A percentile compares a stretch with the other conserved stretches of the same genome.
Conservation (phyloP, 2,113 vertebrate species). For the Zosterops pallidus region DNA sequence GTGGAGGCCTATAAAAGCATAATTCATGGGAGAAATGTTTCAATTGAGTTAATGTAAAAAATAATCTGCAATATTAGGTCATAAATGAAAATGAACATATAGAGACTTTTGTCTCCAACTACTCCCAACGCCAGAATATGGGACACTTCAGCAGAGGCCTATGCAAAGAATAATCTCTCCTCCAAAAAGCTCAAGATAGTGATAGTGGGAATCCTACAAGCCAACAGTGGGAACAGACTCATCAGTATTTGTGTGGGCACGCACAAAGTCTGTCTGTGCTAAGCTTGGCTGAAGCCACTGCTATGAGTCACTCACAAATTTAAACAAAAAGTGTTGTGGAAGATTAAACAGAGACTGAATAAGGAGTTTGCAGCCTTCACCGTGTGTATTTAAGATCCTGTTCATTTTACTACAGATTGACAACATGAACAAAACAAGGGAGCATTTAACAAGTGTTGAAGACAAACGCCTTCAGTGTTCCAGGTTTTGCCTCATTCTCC, state of each 20-base stretch:
- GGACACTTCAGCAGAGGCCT: not conserved
- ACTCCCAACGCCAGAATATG: not conserved
- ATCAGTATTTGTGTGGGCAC: constrained; percentile 7
- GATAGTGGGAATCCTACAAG: constrained; percentile 34
- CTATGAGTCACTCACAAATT: constrained; percentile 42
- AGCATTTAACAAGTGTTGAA: not conserved
- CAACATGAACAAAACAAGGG: not conserved
- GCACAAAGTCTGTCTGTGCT: constrained; percentile 27
- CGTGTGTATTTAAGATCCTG: not conserved
- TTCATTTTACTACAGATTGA: constrained; percentile 31
- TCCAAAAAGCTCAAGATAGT: not conserved
- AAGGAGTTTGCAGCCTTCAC: not conserved
- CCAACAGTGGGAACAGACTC: constrained; percentile 18
- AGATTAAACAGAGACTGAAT: constrained; percentile 48
- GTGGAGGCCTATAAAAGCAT: not conserved
- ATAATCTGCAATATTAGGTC: not conserved
- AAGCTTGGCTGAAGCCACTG: constrained; percentile 42
- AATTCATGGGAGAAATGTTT: constrained; percentile 1
- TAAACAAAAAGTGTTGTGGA: constrained; percentile 21
- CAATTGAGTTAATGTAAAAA: constrained; percentile 4
- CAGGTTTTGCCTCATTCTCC: not conserved
- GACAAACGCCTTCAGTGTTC: not conserved
- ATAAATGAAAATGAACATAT: not conserved
- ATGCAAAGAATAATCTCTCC: constrained; percentile 3
- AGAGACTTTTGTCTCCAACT: not conserved